These are phyloP conservation scores for Epicauta chinensis DNA, from an alignment of 1,140 invertebrate species.

Conservation along the genomic window DNA sequence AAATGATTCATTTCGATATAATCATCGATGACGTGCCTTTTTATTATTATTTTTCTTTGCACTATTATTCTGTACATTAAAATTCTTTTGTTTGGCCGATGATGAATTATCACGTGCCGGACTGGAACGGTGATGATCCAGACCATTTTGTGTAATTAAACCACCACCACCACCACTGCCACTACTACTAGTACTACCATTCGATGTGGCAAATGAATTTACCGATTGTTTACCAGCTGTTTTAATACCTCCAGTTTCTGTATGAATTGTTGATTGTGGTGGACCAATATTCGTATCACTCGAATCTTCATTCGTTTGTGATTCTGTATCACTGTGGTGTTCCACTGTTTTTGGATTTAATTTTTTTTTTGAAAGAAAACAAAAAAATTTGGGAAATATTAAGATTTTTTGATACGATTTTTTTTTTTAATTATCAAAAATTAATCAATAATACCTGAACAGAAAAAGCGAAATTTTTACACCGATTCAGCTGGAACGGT, in stretches of 20 bases:
- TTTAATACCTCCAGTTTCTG: conserved; percentile 49
- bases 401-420: no score
- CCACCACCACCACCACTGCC: no score
- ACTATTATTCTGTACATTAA: conserved; percentile 44
- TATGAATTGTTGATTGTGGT: conserved; percentile 55
- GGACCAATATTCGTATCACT: conserved; percentile 62
- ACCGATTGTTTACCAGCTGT: conserved; percentile 58
- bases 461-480: conserved; percentile 12
- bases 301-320: conserved; percentile 72
- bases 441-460: conserved; percentile 12
- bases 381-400: no score
- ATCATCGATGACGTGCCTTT: conserved; percentile 63
- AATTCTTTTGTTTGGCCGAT: conserved; percentile 54
- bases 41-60: conserved; percentile 63
- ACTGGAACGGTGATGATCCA: conserved; percentile 44
- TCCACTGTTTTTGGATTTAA: conserved; percentile 53
- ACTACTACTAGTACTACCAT: conserved; percentile 46
- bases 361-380: no score
- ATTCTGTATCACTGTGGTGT: conserved; percentile 82
- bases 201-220: conserved; percentile 34
- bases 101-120: conserved; percentile 38
- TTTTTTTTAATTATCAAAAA: no score
- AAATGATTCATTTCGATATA: no score
- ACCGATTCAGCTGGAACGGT: conserved; percentile 16
- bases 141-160: conserved; percentile 44